A percentile compares a stretch with the other conserved stretches of the same genome.
Evolutionary conservation across 1,140 invertebrate genomes (phyloP).

Genomic region (Metopolophium dirhodum): DNA sequence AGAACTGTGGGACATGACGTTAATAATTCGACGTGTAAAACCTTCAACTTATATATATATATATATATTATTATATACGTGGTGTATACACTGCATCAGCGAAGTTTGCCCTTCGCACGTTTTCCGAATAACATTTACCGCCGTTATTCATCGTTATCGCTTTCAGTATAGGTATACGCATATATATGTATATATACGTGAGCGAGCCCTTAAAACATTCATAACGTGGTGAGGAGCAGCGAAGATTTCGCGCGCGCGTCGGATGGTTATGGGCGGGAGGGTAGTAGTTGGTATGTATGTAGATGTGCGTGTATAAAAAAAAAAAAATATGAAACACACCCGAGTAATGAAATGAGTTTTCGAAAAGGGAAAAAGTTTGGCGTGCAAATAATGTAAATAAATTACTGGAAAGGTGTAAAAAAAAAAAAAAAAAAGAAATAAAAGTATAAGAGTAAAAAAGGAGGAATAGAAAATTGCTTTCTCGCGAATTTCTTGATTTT

Average conservation of each 20-base stretch:
- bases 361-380: neutral
- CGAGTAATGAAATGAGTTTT: constrained; percentile 45
- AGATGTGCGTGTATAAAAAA: constrained; percentile 14
- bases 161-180: neutral
- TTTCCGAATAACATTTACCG: constrained; percentile 50
- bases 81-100: neutral
- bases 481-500: constrained; percentile 1
- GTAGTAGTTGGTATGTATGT: neutral
- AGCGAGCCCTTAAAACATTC: constrained; percentile 35
- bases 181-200: neutral
- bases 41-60: constrained; percentile 37
- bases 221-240: neutral
- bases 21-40: constrained; percentile 46
- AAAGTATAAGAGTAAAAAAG: neutral
- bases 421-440: neutral
- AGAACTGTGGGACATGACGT: constrained; percentile 7
- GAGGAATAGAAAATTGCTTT: constrained; percentile 39
- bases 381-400: constrained; percentile 26
- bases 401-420: constrained; percentile 13
- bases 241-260: neutral
- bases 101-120: constrained; percentile 53
- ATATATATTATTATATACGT: neutral
- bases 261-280: neutral
- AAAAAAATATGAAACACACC: constrained; percentile 18
- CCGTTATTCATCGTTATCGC: constrained; percentile 54